Base-by-base conservation (phyloP, 2,888 invertebrate species). In the Macrophya alboannulata region DNA sequence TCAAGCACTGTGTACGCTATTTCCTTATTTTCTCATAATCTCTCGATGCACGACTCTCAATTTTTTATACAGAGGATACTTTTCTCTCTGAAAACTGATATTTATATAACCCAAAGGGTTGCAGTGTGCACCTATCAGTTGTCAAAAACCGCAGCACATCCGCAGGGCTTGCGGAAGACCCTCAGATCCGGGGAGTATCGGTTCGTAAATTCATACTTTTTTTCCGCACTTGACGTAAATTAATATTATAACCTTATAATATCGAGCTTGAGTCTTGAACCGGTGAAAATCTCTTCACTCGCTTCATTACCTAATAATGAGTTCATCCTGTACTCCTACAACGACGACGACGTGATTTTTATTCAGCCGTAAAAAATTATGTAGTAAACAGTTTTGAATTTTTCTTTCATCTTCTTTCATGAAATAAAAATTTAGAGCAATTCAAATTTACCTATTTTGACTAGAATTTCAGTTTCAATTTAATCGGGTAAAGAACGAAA, bases 61-160 rank as follows among this genome's bases (percentile, higher is more conserved):
- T 40, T 21, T 21, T 25, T 37, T 15, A n/a, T n/a, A n/a, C 10
- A 55, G 25, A 37, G 37, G 15, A 0, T 31, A 17, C 6, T 17
- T 55, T 55, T 4, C 37, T 31, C 45, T 74, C 21, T 74, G 72
- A 74, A 74, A 74, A 43, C 1, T 43, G 59, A 81, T 81, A 59
- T 81, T 77, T 62, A 51, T 62, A 51, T 62, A 40, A 62, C 21
- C 21, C 48, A 21, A 62, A 62, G 59, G 62, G 59, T 51, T 77
- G 31, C n/a, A n/a, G n/a, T n/a, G 37, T 40, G 81, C 40, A 51
- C 62, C 31, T 77, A 77, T 77, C 77, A 55, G 81, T 59, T 81
- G 21, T 81, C 59, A 81, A 81, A 68, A 81, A 81, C 81, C 81
- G 81, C 81, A 81, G 40, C 21, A 62, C 62, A 81, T 81, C 81